Base-by-base conservation (phyloP, 1,140 invertebrate genomes). In the Latrodectus geometricus region DNA sequence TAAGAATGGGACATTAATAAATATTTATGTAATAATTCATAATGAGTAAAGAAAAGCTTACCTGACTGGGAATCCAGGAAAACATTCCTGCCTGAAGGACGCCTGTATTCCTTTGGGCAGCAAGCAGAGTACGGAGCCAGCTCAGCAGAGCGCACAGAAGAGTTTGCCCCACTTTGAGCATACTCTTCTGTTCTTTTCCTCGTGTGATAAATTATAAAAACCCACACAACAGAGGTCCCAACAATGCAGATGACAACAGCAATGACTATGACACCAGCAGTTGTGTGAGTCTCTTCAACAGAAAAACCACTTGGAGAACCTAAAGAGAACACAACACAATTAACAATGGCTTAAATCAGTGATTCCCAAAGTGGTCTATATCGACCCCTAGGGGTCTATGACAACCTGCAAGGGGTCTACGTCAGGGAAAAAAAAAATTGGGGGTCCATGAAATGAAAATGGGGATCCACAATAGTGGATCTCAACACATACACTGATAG, bases 161-260 rank as follows among this genome's bases (percentile, higher is more conserved):
- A 54, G 61, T 48, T 68, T 8, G 66, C 65, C 0, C 77, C 70
- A 56, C 68, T 61, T 15, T 20, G 50, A 11, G 61, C 20, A 15
- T 61, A 70, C 14, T 87, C 81, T 15, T 89, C 89, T 5, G 75
- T 23, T n/a, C 93, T 92, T 90, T 94, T 94, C 76, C 95, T 91
- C 0, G 96, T 96, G 89, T 97, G 95, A 90, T 97, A 97, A 89
- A 98, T 97, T 84, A 98, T 95, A 9, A 96, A 94, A 14, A 97
- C 96, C 97, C 97, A 98, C 49, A 97, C 93, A 14, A 97, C 93
- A 0, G 96, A 98, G 7, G 96, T 97, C 8, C 94, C 94, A 20
- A 98, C 95, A 54, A 96, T 95, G 90, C 96, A 97, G 90, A 96
- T 96, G 48, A 97, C 96, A 0, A 97, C 95, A 4, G 96, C 95